Percentiles rank a stretch among this genome's conserved stretches.
Evolutionary conservation across 92 coral and sea anemone genomes (phyloP).

Genomic region (Chrysogorgia sp.): DNA sequence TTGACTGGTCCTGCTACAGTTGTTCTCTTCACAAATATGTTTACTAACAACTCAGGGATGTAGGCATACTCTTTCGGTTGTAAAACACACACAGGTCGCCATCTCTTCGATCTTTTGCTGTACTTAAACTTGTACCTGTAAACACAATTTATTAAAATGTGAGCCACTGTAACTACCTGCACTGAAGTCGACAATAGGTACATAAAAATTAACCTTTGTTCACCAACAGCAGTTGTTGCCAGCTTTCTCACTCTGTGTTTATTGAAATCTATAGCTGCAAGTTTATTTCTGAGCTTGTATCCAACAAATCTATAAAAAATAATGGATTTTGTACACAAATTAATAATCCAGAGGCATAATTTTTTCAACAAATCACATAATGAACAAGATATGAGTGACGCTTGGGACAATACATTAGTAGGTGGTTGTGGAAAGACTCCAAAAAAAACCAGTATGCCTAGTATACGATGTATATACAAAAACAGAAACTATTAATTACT

Average conservation of each 20-base stretch:
- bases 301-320: slow-evolving; percentile 29
- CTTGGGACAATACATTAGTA: too few species aligned
- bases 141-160: too few species aligned
- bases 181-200: too few species aligned
- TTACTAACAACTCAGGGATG: too few species aligned
- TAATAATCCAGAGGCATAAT: not conserved
- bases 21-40: slow-evolving; percentile 3
- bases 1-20: slow-evolving; percentile 12
- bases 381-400: not conserved
- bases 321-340: too few species aligned
- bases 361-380: not conserved
- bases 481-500: not conserved
- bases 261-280: slow-evolving; percentile 42
- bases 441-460: too few species aligned
- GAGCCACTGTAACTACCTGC: too few species aligned
- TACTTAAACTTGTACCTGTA: slow-evolving; percentile 24
- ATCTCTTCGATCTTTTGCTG: slow-evolving; percentile 30
- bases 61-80: slow-evolving; percentile 21
- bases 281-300: slow-evolving; percentile 29
- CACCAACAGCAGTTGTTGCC: slow-evolving; percentile 10
- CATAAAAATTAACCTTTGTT: too few species aligned
- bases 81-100: not conserved
- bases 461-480: not conserved
- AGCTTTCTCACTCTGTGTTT: slow-evolving; percentile 14
- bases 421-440: not conserved